Base-by-base conservation (phyloP, 2,888 invertebrate genomes). In the Caenorhabditis sp. region DNA sequence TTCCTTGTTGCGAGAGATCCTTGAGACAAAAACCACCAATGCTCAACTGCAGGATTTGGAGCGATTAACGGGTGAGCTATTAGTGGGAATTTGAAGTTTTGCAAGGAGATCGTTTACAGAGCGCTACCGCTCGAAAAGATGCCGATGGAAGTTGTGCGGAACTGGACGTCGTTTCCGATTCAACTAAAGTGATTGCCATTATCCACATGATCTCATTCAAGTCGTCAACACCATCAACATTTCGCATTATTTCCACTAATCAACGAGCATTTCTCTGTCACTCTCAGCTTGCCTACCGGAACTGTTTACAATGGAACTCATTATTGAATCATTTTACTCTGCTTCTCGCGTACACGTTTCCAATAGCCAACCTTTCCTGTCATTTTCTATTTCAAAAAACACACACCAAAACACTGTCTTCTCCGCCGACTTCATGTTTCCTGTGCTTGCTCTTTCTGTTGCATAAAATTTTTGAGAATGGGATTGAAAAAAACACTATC, bases 141-240 rank as follows among this genome's bases (percentile, higher is more conserved):
- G 88, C 63, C 83, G 88, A n/a, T 88, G 88, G 88, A 88, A 88
- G 83, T 66, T 88, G 14, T 88, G 88, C 54, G 88, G 88, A 66
- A 86, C 88, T 10, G 88, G 88, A 10, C 80, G 88, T n/a, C 73
- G 87, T 59, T 86, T 85, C 80, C 84, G 88, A 64, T 81, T 75
- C 69, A 79, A 81, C 73, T 85, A 68, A 79, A 66, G 24, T 38
- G 31, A 22, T 51, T 41, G 3, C 51, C 35, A 28, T 28, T n/a
- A 24, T 63, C 22, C 0, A 63, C 54, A 31, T 56, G 28, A 70
- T 56, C 70, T 56, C 64, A 31, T 70, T 63, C 72, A 44, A 49
- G n/a, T 35, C 68, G 61, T 51, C 47, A 22, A 35, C 28, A 54
- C 26, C 26, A 22, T 44, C 66, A 47, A 49, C 49, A 44, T 51